Evolutionary conservation across 1,140 invertebrate genomes (phyloP), one percentile per base, ranked within the genome.

Genomic region (Chironomus striatipennis): DNA sequence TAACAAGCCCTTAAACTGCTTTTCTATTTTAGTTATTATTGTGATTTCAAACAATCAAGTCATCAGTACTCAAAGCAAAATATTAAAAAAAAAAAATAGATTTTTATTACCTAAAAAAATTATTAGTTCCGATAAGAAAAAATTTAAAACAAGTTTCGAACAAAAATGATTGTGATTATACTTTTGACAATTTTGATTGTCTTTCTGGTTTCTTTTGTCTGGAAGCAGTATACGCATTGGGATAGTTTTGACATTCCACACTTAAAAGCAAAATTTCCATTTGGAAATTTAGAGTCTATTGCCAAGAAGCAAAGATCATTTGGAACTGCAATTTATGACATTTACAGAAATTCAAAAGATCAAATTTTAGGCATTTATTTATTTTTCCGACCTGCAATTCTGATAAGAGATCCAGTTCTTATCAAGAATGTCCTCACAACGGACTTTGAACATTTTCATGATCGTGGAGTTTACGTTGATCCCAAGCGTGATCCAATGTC

Each of bases 381-480:
- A 2, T 73, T 76, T 24, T 77, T 81, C 24, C 79, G 79, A 9
- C 82, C 84, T 0, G 75, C 42, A 9, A 74, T 84, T 0, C 9
- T 85, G 9, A 6, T 83, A 0, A 77, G 80, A 4, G 85, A 86
- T 75, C 79, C 82, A 0, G 80, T 84, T 2, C 70, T 85, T 0
- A 76, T 86, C 0, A 85, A 85, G 74, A 75, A 81, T 4, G 74
- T 87, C 10, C 34, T 85, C 7, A 78, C 85, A 1, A 86, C 85
- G 75, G 85, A 86, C 73, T 87, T 86, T 74, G 76, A 82, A 43
- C 75, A 82, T 42, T 86, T 86, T 64, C 5, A 65, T 0, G 79
- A 85, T 64, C 78, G 81, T 75, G 77, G 75, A 12, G 64, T 75
- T 15, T 43, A 74, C 18, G 74, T 67, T 34, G 74, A 74, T 43